These are phyloP conservation scores for Limonius californicus DNA, from an alignment of 1,140 invertebrate genomes.

Conservation along the genomic window DNA sequence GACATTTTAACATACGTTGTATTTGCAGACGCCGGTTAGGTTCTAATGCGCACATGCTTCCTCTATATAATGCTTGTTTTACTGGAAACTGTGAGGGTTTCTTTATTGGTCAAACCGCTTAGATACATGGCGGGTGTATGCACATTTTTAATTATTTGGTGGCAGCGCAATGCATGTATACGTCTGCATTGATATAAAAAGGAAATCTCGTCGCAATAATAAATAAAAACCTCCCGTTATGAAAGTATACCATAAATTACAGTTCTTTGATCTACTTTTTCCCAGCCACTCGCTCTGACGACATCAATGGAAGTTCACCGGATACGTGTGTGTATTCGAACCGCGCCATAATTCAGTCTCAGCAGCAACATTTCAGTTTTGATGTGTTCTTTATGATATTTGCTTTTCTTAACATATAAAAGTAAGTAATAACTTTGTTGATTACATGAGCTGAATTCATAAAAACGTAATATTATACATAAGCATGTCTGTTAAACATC, in stretches of 20 bases:
- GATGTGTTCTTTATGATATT: too few species aligned
- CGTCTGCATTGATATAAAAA: background rate
- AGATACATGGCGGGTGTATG: background rate
- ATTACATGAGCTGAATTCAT: too few species aligned
- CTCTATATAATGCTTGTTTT: background rate
- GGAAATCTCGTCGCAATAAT: background rate
- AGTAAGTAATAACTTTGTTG: too few species aligned
- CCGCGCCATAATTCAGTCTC: background rate
- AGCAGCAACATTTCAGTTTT: background rate
- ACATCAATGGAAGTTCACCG: conserved; percentile 7
- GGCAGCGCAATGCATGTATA: background rate
- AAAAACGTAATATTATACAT: too few species aligned
- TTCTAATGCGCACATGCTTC: conserved; percentile 8
- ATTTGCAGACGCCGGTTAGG: conserved; percentile 3
- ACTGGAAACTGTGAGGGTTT: background rate
- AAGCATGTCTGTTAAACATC: too few species aligned
- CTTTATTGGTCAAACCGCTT: too few species aligned
- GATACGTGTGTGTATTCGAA: conserved; percentile 4
- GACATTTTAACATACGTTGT: conserved; percentile 28
- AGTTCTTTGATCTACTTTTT: conserved; percentile 14
- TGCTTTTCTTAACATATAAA: too few species aligned
- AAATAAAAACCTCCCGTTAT: background rate
- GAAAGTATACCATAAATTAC: conserved; percentile 15
- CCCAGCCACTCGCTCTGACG: background rate
- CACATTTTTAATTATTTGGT: conserved; percentile 4